Percentiles rank a stretch among this genome's conserved stretches.
These are phyloP conservation scores for Ditylenchus weischeri DNA, from an alignment of 2,888 invertebrate genomes.

Conservation along the genomic window DNA sequence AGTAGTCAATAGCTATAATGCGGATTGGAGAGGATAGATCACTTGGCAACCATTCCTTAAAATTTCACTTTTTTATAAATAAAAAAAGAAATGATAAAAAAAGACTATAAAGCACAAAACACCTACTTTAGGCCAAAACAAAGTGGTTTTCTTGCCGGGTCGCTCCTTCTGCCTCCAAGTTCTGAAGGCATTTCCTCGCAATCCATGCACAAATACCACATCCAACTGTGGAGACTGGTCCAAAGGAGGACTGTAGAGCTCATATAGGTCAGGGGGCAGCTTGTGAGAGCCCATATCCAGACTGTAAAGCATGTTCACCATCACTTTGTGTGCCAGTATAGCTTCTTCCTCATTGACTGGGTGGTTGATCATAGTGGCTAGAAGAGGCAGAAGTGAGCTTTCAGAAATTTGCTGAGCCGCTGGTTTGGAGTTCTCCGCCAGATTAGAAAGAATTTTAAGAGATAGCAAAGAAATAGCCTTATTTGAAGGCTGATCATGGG, in stretches of 20 bases:
- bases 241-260: slow-evolving; percentile 40
- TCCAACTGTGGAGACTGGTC: slow-evolving; percentile 40
- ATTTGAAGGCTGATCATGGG: slow-evolving; percentile 15
- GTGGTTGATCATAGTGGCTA: slow-evolving; percentile 38
- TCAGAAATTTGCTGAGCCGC: slow-evolving; percentile 42
- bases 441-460: slow-evolving; percentile 50
- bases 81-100: background rate
- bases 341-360: slow-evolving; percentile 43
- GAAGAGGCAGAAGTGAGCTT: slow-evolving; percentile 47
- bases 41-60: slow-evolving; percentile 43
- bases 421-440: slow-evolving; percentile 36
- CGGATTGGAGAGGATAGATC: slow-evolving; percentile 46
- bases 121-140: slow-evolving; percentile 50
- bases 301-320: slow-evolving; percentile 44
- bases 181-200: slow-evolving; percentile 48
- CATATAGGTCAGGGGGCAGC: slow-evolving; percentile 46
- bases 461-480: slow-evolving; percentile 22
- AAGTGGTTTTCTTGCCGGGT: slow-evolving; percentile 32
- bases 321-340: slow-evolving; percentile 47
- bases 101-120: too few relatives aligned
- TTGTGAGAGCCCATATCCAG: slow-evolving; percentile 28
- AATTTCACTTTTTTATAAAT: background rate
- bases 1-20: slow-evolving; percentile 51
- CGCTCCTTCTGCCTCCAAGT: slow-evolving; percentile 53
- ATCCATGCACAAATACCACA: slow-evolving; percentile 52